These are phyloP conservation scores for Dermatemys mawii DNA, from an alignment of 2,113 vertebrate genomes.

Conservation along the genomic window DNA sequence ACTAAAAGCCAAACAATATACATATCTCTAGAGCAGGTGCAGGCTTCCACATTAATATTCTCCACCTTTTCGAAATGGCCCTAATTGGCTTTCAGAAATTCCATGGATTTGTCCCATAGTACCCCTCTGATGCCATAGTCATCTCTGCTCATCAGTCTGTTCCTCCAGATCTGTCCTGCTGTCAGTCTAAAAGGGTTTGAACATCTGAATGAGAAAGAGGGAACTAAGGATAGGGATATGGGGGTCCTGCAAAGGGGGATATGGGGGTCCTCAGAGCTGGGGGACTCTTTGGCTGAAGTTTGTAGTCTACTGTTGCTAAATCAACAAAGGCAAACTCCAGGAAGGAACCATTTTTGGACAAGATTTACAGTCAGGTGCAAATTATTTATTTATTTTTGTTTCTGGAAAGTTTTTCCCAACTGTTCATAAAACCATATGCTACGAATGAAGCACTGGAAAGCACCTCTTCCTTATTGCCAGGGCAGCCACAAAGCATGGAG, in stretches of 20 bases:
- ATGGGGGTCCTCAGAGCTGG: neutral
- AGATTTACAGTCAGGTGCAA: neutral
- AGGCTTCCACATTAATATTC: constrained; percentile 45
- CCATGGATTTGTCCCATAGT: constrained; percentile 38
- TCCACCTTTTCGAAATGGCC: constrained; percentile 64
- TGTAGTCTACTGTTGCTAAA: neutral
- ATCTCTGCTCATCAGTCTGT: constrained; percentile 20
- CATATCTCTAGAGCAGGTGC: constrained; percentile 46
- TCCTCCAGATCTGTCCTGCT: neutral
- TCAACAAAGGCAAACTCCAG: neutral
- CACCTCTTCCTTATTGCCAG: neutral
- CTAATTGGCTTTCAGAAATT: constrained; percentile 62
- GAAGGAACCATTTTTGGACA: neutral
- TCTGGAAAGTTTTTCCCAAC: neutral
- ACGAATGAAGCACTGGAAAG: neutral
- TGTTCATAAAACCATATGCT: neutral
- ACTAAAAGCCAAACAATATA: constrained; percentile 66
- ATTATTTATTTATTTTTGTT: neutral
- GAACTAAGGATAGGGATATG: neutral
- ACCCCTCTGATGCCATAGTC: neutral
- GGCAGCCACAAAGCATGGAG: neutral
- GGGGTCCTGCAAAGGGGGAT: neutral
- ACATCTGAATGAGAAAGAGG: neutral
- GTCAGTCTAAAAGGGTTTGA: neutral
- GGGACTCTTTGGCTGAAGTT: neutral